Base-by-base conservation (phyloP, 2,888 invertebrate genomes). In the Nasonovia ribisnigri region DNA sequence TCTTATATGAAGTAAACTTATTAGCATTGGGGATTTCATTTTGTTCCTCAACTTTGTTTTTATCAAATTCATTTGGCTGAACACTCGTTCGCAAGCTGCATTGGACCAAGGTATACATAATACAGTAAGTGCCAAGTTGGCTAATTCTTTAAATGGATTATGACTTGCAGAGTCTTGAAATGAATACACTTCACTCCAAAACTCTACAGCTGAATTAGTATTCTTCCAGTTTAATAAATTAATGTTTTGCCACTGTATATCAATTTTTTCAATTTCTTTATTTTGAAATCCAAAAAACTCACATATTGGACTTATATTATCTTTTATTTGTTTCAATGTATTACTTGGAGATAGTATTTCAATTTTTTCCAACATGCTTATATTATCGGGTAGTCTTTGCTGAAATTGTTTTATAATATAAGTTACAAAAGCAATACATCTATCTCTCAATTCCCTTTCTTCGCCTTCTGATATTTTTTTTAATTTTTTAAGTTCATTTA, bases 121-220 rank as follows among this genome's bases (percentile, higher is more conserved):
- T 11, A 88, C 60, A 24, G 95, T 84, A 46, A 95, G 94, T 10
- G 95, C 95, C 24, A 95, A 91, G 86, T 94, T 94, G 54, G 92
- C 92, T 94, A 95, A 88, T 87, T 95, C 95, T 92, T 42, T 43
- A 84, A 94, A 95, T 13, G 92, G 89, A 94, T 95, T 95, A 93
- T 93, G 89, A 90, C 94, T 95, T 51, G 94, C 94, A 51, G 95
- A 94, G 94, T 95, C 94, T 94, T 77, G 89, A 46, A 95, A 95
- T 26, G 94, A 84, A 84, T 42, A 36, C 24, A 95, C 95, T 94
- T 95, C 94, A 94, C 88, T 93, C 95, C 95, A 95, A 95, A 95
- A 95, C 60, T 95, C 91, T 87, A 95, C 92, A 86, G 94, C 94
- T 48, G 84, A 84, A 46, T 88, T 90, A 13, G 67, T 92, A 51